Percentiles rank a stretch among this genome's conserved stretches.
Evolutionary conservation across 2,888 invertebrate genomes (phyloP).

Genomic region (Encarsia formosa): DNA sequence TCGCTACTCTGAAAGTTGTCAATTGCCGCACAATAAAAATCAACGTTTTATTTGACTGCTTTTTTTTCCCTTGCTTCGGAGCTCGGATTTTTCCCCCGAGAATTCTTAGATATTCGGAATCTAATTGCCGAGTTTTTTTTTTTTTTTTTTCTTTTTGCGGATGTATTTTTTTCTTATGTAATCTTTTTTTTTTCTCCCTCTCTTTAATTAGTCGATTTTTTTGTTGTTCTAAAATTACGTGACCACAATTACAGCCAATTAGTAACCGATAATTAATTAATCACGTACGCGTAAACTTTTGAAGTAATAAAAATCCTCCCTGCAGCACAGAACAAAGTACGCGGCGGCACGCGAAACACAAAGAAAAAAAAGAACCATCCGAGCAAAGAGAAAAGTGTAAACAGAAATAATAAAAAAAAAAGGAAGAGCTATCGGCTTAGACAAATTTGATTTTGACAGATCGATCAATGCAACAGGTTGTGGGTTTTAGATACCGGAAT

Average conservation of each 20-base stretch:
- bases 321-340: neutral
- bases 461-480: conserved; percentile 64
- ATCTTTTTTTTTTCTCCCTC: neutral
- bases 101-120: no score
- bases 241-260: no score
- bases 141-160: neutral
- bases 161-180: neutral
- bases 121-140: neutral
- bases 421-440: conserved; percentile 21
- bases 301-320: neutral
- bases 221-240: no score
- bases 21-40: no score
- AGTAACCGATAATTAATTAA: neutral
- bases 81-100: no score
- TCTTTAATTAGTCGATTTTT: neutral
- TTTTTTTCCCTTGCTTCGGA: no score
- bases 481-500: conserved; percentile 71
- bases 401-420: conserved; percentile 1
- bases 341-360: neutral
- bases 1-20: neutral
- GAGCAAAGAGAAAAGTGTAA: neutral
- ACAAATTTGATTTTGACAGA: conserved; percentile 50
- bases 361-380: neutral
- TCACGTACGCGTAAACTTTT: no score
- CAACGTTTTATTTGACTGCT: no score